These are phyloP conservation scores for Bilobella aurantiaca DNA, from an alignment of 1,140 invertebrate genomes.

Conservation along the genomic window DNA sequence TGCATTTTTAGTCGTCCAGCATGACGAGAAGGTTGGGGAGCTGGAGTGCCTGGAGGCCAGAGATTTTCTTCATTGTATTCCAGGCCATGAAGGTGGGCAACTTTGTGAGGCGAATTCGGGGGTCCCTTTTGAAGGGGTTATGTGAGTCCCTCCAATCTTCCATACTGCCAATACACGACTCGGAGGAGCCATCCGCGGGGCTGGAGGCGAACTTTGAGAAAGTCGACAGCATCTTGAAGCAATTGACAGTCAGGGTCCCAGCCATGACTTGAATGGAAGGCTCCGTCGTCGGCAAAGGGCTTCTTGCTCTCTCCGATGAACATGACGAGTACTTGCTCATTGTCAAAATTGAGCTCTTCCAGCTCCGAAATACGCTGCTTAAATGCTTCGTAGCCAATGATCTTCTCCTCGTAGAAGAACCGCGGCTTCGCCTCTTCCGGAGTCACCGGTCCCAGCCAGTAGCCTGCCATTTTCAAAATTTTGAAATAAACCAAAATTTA, in stretches of 20 bases:
- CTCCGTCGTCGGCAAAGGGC: not conserved
- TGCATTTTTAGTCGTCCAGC: slow-evolving; percentile 7
- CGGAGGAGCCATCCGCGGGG: not conserved
- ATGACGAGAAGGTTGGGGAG: not conserved
- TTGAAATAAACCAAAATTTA: not conserved
- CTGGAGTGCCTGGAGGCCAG: not conserved
- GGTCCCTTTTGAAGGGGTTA: slow-evolving; percentile 1
- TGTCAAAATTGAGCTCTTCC: not conserved
- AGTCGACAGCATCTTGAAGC: not conserved
- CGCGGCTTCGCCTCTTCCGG: not conserved
- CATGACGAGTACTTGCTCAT: not conserved
- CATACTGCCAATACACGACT: not conserved
- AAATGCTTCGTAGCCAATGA: not conserved
- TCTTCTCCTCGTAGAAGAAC: not conserved
- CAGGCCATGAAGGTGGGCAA: not conserved
- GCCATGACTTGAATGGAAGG: not conserved
- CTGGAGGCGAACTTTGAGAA: not conserved
- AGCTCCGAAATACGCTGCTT: not conserved
- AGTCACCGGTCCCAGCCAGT: not conserved
- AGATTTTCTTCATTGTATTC: slow-evolving; percentile 8
- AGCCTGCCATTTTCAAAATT: not conserved
- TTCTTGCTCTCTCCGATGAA: not conserved
- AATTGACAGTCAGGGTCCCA: not conserved
- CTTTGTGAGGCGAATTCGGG: not conserved
- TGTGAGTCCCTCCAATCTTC: not conserved